A percentile compares a stretch with the other conserved stretches of the same genome.
phyloP scores from a whole-genome alignment of 2,888 invertebrate genomes.

The Catocala nupta region DNA sequence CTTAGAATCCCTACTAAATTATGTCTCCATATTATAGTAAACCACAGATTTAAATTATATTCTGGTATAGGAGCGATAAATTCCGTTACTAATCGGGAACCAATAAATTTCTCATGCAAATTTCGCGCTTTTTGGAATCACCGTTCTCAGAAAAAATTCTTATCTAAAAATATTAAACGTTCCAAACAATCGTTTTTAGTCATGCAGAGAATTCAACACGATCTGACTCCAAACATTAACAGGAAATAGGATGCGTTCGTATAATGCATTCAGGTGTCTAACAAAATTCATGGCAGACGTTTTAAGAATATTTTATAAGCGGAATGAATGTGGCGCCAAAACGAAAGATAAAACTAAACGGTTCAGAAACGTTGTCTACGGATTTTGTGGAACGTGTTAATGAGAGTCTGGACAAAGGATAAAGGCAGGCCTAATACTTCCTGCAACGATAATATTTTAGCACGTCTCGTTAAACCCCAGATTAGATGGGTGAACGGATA shows the following conservation, averaged over 20 bases:
- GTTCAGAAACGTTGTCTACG: slow-evolving; percentile 39
- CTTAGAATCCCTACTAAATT: slow-evolving; percentile 73
- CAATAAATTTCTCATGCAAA: slow-evolving; percentile 81
- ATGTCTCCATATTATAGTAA: slow-evolving; percentile 75
- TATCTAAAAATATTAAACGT: slow-evolving; percentile 61
- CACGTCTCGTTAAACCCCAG: slow-evolving; percentile 54
- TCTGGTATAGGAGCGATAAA: slow-evolving; percentile 74
- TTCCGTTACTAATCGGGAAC: slow-evolving; percentile 65
- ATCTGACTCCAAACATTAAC: slow-evolving; percentile 62
- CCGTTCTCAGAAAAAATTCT: slow-evolving; percentile 67
- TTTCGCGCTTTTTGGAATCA: slow-evolving; percentile 66
- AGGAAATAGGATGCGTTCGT: slow-evolving; percentile 76
- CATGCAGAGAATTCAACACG: slow-evolving; percentile 70
- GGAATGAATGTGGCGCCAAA: slow-evolving; percentile 60
- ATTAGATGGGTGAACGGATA: slow-evolving; percentile 58
- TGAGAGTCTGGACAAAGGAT: slow-evolving; percentile 57
- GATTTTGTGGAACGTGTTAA: slow-evolving; percentile 53
- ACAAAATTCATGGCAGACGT: slow-evolving; percentile 68
- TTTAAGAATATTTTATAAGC: slow-evolving; percentile 67
- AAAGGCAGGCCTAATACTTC: slow-evolving; percentile 59
- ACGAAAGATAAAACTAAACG: slow-evolving; percentile 55
- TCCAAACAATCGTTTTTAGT: slow-evolving; percentile 59
- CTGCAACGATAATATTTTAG: slow-evolving; percentile 63
- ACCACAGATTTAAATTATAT: slow-evolving; percentile 76
- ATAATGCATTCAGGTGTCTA: slow-evolving; percentile 79